A percentile compares a stretch with the other conserved stretches of the same genome.
Conservation (phyloP, 2,113 vertebrate species). For the Dromiciops gliroides region DNA sequence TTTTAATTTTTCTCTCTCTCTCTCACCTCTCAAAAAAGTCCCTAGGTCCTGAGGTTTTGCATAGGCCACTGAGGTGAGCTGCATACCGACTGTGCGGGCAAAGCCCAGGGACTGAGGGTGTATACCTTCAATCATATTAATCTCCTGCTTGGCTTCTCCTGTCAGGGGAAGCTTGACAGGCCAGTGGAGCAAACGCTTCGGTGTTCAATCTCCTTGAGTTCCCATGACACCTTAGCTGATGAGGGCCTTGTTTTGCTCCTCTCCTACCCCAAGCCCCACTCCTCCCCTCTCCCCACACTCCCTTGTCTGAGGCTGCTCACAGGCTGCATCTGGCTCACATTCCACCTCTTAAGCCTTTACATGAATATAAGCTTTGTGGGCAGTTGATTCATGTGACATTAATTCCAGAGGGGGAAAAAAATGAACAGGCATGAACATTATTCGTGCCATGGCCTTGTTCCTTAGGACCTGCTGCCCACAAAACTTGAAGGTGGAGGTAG, state of each 20-base stretch:
- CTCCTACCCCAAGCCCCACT: neutral
- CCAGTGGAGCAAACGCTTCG: neutral
- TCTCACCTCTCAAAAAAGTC: neutral
- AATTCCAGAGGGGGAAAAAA: slow-evolving; percentile 13
- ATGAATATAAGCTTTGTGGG: slow-evolving; percentile 58
- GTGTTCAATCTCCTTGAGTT: neutral
- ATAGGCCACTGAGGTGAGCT: accelerated
- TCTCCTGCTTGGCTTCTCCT: neutral
- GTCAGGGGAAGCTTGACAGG: accelerated
- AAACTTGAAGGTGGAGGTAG: accelerated
- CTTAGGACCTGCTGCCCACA: neutral
- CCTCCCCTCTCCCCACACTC: neutral
- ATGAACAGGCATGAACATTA: neutral
- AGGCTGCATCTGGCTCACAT: slow-evolving; percentile 14
- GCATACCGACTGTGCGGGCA: neutral
- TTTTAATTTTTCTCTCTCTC: neutral
- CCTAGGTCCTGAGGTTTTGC: neutral
- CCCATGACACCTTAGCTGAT: neutral
- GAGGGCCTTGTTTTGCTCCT: neutral
- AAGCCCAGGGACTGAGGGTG: neutral
- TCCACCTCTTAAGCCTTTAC: slow-evolving; percentile 27
- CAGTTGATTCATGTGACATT: slow-evolving; percentile 35
- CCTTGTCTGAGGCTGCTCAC: slow-evolving; percentile 4
- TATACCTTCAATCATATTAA: neutral
- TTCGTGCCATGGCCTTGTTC: neutral